These are phyloP conservation scores for Rhingia campestris DNA, from an alignment of 2,888 invertebrate species.

Conservation along the genomic window DNA sequence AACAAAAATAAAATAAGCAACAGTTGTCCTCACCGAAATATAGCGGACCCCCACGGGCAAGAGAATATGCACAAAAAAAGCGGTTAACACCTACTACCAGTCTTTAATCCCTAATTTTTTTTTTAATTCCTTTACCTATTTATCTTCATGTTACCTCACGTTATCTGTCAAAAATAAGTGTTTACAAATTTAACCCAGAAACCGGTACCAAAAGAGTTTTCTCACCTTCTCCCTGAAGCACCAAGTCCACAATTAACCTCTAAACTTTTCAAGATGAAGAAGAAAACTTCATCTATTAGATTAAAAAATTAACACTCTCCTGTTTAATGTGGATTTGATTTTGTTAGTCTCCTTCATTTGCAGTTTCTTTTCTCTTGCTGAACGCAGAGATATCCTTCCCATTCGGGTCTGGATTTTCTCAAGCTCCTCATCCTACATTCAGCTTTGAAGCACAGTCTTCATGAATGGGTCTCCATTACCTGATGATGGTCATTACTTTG, in stretches of 20 bases:
- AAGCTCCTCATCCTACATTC: not conserved
- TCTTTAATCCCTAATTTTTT: too few species aligned
- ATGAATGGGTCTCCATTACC: conserved; percentile 71
- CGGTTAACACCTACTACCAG: too few species aligned
- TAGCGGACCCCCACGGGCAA: too few species aligned
- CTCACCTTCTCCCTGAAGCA: not conserved
- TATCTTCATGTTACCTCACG: too few species aligned
- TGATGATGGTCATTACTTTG: conserved; percentile 73
- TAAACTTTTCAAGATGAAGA: conserved; percentile 50
- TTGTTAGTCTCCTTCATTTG: conserved; percentile 23
- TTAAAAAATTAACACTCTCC: conserved; percentile 72
- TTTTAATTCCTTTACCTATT: too few species aligned
- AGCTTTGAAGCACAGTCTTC: conserved; percentile 21
- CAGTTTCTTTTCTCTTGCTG: conserved; percentile 12
- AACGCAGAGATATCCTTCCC: conserved; percentile 27
- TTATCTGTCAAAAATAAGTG: too few species aligned
- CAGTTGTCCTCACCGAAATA: too few species aligned
- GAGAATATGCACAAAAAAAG: too few species aligned
- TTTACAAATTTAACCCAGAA: conserved; percentile 17
- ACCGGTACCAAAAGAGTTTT: conserved; percentile 11
- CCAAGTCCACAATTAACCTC: conserved; percentile 59
- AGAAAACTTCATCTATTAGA: conserved; percentile 64
- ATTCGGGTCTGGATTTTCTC: not conserved
- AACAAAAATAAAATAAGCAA: too few species aligned
- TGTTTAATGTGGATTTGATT: conserved; percentile 70